These are phyloP conservation scores for Desmodus rotundus DNA, from an alignment of 2,113 vertebrate species.

Conservation along the genomic window DNA sequence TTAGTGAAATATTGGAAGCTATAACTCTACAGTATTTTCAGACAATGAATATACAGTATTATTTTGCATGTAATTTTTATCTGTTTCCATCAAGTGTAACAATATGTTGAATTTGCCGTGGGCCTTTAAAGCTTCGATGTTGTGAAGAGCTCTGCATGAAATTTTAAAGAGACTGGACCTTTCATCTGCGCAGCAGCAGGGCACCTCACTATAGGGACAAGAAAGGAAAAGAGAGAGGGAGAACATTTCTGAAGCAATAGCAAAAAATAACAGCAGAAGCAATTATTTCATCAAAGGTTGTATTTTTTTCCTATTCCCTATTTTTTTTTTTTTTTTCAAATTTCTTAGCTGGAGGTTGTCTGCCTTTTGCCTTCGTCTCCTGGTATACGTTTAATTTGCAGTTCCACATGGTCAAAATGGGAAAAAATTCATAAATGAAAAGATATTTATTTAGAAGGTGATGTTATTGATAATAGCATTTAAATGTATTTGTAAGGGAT, in stretches of 20 bases:
- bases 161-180: slow-evolving; percentile 85
- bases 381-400: slow-evolving; percentile 75
- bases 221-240: slow-evolving; percentile 72
- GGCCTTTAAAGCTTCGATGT: slow-evolving; percentile 82
- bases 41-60: slow-evolving; percentile 31
- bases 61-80: slow-evolving; percentile 78
- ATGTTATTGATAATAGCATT: slow-evolving; percentile 54
- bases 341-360: slow-evolving; percentile 74
- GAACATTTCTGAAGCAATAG: slow-evolving; percentile 82
- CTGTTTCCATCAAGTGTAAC: slow-evolving; percentile 79
- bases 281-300: slow-evolving; percentile 85
- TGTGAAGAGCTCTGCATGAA: slow-evolving; percentile 83
- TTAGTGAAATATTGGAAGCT: slow-evolving; percentile 9
- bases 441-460: slow-evolving; percentile 77
- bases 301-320: slow-evolving; percentile 68
- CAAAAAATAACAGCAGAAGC: slow-evolving; percentile 82
- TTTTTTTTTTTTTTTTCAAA: slow-evolving; percentile 47
- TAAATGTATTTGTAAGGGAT: slow-evolving; percentile 36
- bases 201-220: slow-evolving; percentile 77
- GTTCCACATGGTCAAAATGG: slow-evolving; percentile 71
- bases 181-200: slow-evolving; percentile 83
- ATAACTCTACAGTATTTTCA: slow-evolving; percentile 51
- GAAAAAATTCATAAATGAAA: slow-evolving; percentile 67
- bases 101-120: slow-evolving; percentile 84
- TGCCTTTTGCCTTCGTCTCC: slow-evolving; percentile 54